Conservation (phyloP, 2,797 vertebrate species). For the Micrastur ruficollis region DNA sequence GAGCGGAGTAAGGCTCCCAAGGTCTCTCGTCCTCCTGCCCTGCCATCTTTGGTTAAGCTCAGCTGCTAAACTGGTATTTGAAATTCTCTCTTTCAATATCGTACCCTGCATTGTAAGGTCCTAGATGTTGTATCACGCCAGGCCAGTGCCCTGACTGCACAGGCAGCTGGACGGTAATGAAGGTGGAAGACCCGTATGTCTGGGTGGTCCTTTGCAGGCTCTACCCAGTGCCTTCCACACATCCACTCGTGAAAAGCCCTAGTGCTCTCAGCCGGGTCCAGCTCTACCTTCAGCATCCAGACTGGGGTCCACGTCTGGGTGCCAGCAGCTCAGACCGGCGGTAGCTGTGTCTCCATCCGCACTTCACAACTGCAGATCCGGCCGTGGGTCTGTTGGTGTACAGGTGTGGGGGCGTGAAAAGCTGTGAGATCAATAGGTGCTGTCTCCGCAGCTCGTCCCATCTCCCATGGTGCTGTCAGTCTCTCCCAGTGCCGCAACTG, state of each 20-base stretch:
- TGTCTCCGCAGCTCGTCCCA: background rate
- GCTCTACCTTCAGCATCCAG: background rate
- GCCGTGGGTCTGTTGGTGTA: accelerated
- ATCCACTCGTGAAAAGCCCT: background rate
- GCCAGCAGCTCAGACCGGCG: background rate
- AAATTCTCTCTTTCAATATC: background rate
- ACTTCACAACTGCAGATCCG: background rate
- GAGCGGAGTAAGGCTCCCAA: background rate
- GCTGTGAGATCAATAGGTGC: background rate
- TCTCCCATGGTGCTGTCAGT: background rate
- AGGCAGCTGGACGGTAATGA: background rate
- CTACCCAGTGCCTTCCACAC: background rate
- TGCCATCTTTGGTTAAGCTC: background rate
- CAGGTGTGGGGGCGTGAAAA: background rate
- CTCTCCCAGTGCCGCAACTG: background rate
- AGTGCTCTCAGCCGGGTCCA: background rate
- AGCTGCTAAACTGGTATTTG: slow-evolving; percentile 3
- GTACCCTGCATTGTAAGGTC: background rate
- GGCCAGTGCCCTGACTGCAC: background rate
- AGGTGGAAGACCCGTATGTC: background rate
- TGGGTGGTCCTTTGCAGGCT: background rate
- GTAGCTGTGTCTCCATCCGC: background rate
- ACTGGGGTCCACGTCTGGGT: background rate
- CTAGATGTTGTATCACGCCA: background rate
- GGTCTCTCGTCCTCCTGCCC: background rate